Conservation (phyloP, 2,113 vertebrate species). For the Verasper variegatus region DNA sequence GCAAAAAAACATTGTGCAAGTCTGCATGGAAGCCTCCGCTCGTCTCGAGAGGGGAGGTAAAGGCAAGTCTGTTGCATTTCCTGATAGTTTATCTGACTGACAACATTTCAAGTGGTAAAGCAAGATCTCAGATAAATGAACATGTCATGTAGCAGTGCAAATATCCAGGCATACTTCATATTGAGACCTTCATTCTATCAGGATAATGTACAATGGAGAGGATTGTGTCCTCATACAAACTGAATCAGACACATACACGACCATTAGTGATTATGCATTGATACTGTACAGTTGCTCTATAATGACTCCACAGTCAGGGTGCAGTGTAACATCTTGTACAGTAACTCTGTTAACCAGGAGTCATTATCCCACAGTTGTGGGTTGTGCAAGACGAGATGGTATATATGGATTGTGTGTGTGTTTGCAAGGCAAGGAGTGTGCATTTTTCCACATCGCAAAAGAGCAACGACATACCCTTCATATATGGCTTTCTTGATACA, state of each 20-base stretch:
- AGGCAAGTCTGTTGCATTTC: slow-evolving; percentile 54
- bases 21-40: slow-evolving; percentile 60
- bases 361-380: slow-evolving; percentile 4
- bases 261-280: neutral
- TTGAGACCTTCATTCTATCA: neutral
- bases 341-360: slow-evolving; percentile 3
- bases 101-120: slow-evolving; percentile 18
- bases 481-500: slow-evolving; percentile 44
- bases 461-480: slow-evolving; percentile 1
- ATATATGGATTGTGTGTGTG: slow-evolving; percentile 6
- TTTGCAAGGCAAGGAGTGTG: slow-evolving; percentile 43
- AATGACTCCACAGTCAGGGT: slow-evolving; percentile 6
- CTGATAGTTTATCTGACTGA: slow-evolving; percentile 23
- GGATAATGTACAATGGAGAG: slow-evolving; percentile 2
- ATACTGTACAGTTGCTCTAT: slow-evolving; percentile 31
- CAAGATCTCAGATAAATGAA: slow-evolving; percentile 6
- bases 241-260: slow-evolving; percentile 28
- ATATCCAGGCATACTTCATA: slow-evolving; percentile 13
- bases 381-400: neutral
- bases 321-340: slow-evolving; percentile 11
- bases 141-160: slow-evolving; percentile 40
- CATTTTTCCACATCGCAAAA: slow-evolving; percentile 5
- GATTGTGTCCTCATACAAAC: neutral
- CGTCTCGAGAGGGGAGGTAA: slow-evolving; percentile 34
- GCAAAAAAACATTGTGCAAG: slow-evolving; percentile 62